Evolutionary conservation across 2,797 vertebrate species (phyloP).

Genomic region (Pristis pectinata): DNA sequence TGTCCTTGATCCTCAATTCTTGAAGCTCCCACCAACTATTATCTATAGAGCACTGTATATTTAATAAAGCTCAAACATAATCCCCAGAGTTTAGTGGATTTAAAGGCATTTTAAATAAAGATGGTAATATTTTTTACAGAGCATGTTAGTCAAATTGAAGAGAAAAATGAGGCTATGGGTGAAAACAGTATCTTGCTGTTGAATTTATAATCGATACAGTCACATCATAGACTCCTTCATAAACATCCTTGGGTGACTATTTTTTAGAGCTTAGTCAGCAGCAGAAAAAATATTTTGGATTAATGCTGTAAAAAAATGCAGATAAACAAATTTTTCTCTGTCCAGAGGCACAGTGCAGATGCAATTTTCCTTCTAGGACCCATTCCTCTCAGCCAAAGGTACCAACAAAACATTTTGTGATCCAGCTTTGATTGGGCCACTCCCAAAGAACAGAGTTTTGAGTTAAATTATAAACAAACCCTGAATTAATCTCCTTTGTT

Average conservation of each 20-base stretch:
- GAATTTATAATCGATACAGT: background rate
- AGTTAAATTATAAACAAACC: background rate
- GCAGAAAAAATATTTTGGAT: background rate
- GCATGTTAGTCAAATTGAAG: background rate
- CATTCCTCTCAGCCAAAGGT: background rate
- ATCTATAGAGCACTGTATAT: background rate
- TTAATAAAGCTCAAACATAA: background rate
- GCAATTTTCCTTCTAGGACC: background rate
- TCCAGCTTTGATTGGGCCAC: background rate
- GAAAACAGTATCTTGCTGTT: too few relatives aligned
- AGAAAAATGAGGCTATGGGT: background rate
- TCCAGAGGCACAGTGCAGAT: background rate
- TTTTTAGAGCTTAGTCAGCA: background rate
- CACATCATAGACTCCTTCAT: background rate
- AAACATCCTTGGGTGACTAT: background rate
- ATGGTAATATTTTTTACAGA: background rate
- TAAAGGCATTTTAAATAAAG: background rate
- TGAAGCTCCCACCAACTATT: background rate
- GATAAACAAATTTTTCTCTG: background rate
- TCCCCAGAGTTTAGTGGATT: background rate
- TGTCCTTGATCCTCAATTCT: background rate
- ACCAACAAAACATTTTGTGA: background rate
- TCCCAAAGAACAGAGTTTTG: background rate
- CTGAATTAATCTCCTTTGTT: background rate
- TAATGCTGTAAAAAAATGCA: background rate